Conservation (phyloP, 2,797 vertebrate species). For the Eupleurogrammus muticus region DNA sequence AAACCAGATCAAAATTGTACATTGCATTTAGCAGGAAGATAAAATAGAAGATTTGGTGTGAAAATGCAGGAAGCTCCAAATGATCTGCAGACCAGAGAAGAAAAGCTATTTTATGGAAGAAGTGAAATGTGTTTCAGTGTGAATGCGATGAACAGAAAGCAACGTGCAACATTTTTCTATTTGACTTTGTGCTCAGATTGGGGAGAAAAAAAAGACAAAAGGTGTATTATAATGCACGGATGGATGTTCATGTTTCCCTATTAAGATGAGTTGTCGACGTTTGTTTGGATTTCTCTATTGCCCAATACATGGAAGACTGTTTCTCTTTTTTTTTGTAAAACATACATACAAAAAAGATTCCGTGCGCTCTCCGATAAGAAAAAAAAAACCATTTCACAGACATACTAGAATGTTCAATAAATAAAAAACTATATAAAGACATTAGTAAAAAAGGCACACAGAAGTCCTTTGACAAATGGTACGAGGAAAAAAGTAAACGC, state of each 20-base stretch:
- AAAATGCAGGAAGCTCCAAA: slow-evolving; percentile 41
- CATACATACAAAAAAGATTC: slow-evolving; percentile 83
- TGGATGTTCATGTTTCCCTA: slow-evolving; percentile 54
- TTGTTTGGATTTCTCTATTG: slow-evolving; percentile 90
- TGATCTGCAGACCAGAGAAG: slow-evolving; percentile 48
- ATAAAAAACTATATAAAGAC: slow-evolving; percentile 93
- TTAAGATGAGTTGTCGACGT: slow-evolving; percentile 70
- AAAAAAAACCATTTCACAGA: slow-evolving; percentile 82
- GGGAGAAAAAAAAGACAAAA: slow-evolving; percentile 31
- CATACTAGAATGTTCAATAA: slow-evolving; percentile 89
- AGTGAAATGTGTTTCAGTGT: slow-evolving; percentile 26
- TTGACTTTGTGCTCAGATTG: slow-evolving; percentile 54
- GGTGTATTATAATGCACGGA: slow-evolving; percentile 57
- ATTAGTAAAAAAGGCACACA: slow-evolving; percentile 99
- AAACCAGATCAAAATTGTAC: slow-evolving; percentile 9
- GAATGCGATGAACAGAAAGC: slow-evolving; percentile 47
- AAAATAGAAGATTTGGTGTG: slow-evolving; percentile 44
- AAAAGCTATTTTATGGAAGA: neutral
- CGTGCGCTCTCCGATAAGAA: slow-evolving; percentile 77
- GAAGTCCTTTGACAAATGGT: slow-evolving; percentile 95
- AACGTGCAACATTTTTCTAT: slow-evolving; percentile 40
- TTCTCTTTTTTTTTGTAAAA: slow-evolving; percentile 82
- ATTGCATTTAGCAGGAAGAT: slow-evolving; percentile 4
- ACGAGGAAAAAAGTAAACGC: slow-evolving; percentile 91
- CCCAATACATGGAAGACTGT: slow-evolving; percentile 94